Evolutionary conservation across 2,113 vertebrate genomes (phyloP), one percentile per base, ranked within the genome.

Genomic region (Ranitomeya variabilis): DNA sequence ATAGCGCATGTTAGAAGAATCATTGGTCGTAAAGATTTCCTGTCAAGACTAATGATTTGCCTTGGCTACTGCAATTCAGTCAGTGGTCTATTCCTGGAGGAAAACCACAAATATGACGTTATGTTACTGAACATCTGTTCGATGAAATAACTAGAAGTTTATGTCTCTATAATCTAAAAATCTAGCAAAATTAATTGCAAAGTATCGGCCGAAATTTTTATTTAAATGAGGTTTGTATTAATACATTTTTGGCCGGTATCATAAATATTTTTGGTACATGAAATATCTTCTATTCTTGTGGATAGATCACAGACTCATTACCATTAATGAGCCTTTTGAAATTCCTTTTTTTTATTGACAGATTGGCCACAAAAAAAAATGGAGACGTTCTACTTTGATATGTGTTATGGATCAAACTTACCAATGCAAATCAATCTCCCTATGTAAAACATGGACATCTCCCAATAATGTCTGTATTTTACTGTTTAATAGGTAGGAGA

Each of bases 121-220:
- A 74, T 88, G 55, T 76, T 88, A 74, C 67, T 88, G 80, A 69
- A 83, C 80, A 88, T 82, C 86, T 88, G 86, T 55, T 82, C 67
- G 82, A 88, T 74, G 19, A 62, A 82, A 82, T 60, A 31, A 79
- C 55, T 18, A 31, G 59, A 45, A 45, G 54, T 8, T 87, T 54
- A 5, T 51, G 66, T 54, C 59, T 74, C 5, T 23, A 66, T 0
- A 37, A 81, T 81, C 21, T 23, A 80, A n/a, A 83, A 66, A 21
- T 67, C 18, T n/a, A 67, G 54, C 14, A 7, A 45, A 74, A 5
- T 2, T 37, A 74, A 37, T 8, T 37, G 26, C 2, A 74, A 18
- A 37, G 7, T 66, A 6, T 66, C 4, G n/a, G 6, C 18, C 52
- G 9, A 64, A 45, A 6, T n/a, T 60, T 16, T 52, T 51, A 80